Percentiles rank a stretch among this genome's conserved stretches.
Evolutionary conservation across 2,888 invertebrate genomes (phyloP).

Genomic region (Acanthoscelides obtectus): DNA sequence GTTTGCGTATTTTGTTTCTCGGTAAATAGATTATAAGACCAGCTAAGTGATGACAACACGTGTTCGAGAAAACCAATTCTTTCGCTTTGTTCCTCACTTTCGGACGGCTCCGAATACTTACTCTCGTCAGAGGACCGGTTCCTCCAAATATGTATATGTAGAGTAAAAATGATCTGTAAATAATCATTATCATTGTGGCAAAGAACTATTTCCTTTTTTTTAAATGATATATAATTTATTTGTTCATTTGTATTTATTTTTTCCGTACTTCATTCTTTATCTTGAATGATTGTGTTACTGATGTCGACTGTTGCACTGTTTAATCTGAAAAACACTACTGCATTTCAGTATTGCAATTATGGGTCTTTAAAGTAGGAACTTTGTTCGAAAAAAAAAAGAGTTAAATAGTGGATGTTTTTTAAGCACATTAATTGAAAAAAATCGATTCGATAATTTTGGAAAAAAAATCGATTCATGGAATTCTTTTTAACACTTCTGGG

Average conservation of each 20-base stretch:
- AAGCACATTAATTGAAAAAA: no score
- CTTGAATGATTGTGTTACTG: background rate
- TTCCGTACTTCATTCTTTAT: constrained; percentile 2
- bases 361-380: background rate
- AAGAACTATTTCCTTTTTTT: background rate
- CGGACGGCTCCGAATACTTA: background rate
- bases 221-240: constrained; percentile 2
- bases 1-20: no score
- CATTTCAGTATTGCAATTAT: background rate
- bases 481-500: no score
- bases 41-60: no score
- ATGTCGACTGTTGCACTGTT: background rate
- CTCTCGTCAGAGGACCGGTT: background rate
- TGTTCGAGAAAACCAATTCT: no score
- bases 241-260: constrained; percentile 7
- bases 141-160: background rate
- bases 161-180: background rate
- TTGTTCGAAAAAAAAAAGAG: no score
- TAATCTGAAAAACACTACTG: background rate
- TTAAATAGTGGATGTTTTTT: no score
- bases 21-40: no score
- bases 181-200: background rate
- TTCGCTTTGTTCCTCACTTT: background rate
- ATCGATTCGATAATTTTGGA: no score
- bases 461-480: no score